Evolutionary conservation across 2,888 invertebrate genomes (phyloP).

Genomic region (Lingula anatina): DNA sequence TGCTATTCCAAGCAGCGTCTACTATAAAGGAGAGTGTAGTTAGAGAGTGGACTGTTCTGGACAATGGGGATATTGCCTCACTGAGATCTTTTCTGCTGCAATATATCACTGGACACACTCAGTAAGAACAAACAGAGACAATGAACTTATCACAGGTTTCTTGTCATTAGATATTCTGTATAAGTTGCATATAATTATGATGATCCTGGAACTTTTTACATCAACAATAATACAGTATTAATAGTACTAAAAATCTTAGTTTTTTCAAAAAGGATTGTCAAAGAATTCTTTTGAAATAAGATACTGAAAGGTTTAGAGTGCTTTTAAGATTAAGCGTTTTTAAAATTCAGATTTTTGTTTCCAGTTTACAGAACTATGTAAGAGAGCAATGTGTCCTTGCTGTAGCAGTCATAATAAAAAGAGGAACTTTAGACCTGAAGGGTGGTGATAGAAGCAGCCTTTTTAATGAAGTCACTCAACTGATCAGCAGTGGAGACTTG

Average conservation of each 20-base stretch:
- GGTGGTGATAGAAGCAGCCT: conserved; percentile 63
- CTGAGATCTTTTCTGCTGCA: conserved; percentile 73
- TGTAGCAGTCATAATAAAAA: conserved; percentile 82
- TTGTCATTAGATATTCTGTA: neutral
- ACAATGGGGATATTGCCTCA: conserved; percentile 65
- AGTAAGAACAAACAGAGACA: conserved; percentile 25
- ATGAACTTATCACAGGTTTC: neutral
- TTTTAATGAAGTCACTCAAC: conserved; percentile 61
- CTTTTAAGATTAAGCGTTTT: neutral
- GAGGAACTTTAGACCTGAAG: conserved; percentile 67
- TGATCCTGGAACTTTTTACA: too few relatives aligned
- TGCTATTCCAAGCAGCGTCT: conserved; percentile 81
- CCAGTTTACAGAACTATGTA: conserved; percentile 65
- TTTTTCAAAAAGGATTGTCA: neutral
- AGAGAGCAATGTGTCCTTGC: conserved; percentile 64
- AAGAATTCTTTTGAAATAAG: neutral
- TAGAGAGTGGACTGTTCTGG: conserved; percentile 74
- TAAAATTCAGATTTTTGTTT: neutral
- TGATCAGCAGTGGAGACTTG: conserved; percentile 67
- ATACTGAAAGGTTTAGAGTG: neutral
- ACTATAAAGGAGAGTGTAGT: conserved; percentile 76
- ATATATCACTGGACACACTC: conserved; percentile 66
- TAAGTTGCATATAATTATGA: neutral
- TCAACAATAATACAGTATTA: neutral
- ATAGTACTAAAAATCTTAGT: neutral